Conservation (phyloP, 2,797 vertebrate species). For the Hipposideros larvatus region DNA sequence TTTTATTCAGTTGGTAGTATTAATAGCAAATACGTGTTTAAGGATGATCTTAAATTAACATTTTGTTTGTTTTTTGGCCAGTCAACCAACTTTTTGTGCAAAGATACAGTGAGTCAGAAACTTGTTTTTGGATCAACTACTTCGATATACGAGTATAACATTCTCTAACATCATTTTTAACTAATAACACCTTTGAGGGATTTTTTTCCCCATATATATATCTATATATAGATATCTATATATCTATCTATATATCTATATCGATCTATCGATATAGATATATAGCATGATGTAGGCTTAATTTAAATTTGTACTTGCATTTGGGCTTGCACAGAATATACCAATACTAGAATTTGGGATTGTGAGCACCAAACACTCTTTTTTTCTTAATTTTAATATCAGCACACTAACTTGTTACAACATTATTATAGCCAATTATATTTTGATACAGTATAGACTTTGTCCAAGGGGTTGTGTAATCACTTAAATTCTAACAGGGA, state of each 20-base stretch:
- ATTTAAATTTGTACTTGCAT: conserved; percentile 48
- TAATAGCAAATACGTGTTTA: background rate
- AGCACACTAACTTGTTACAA: background rate
- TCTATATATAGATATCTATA: too few species aligned
- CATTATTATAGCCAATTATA: background rate
- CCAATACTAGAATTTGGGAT: conserved; percentile 10
- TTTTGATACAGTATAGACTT: conserved; percentile 26
- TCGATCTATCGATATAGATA: too few species aligned
- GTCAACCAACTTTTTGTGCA: conserved; percentile 59
- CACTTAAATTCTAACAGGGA: background rate
- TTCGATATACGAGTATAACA: conserved; percentile 30
- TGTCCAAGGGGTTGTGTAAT: background rate
- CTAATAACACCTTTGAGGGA: background rate
- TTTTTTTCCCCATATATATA: background rate
- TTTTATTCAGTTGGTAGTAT: conserved; percentile 13
- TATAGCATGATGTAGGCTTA: background rate
- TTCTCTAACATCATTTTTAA: conserved; percentile 59
- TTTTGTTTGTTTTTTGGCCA: conserved; percentile 55
- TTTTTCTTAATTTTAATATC: conserved; percentile 58
- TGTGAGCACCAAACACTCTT: background rate
- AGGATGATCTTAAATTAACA: conserved; percentile 43
- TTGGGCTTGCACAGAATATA: conserved; percentile 28
- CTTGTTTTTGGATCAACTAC: conserved; percentile 40
- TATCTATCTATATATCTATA: too few species aligned
- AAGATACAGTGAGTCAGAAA: conserved; percentile 57